These are phyloP conservation scores for Pseudomyrmex gracilis DNA, from an alignment of 1,140 invertebrate genomes.

Conservation along the genomic window DNA sequence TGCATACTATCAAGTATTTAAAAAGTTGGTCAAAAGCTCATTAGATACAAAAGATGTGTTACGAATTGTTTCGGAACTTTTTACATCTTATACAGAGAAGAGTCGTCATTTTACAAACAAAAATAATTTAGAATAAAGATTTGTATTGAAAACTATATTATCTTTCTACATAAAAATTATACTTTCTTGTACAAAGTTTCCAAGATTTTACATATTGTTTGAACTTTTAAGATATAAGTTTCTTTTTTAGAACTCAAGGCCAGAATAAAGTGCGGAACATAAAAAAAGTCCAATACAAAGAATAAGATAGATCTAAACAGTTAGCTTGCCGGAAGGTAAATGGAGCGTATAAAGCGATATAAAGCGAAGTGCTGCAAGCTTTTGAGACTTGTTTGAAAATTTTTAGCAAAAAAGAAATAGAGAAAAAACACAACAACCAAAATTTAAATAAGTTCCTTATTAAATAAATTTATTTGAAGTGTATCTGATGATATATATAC, in stretches of 20 bases:
- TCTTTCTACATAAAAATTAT: too few relatives aligned
- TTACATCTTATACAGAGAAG: too few relatives aligned
- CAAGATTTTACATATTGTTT: too few relatives aligned
- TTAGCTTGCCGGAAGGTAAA: slow-evolving; percentile 1
- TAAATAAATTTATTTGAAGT: slow-evolving; percentile 10
- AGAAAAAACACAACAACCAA: slow-evolving; percentile 35
- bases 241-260: not conserved
- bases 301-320: not conserved
- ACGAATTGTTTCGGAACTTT: not conserved
- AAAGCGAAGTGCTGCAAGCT: slow-evolving; percentile 32
- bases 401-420: slow-evolving; percentile 23
- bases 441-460: not conserved
- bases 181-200: too few relatives aligned
- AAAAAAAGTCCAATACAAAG: not conserved
- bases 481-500: not conserved
- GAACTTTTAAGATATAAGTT: not conserved
- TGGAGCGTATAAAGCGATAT: slow-evolving; percentile 48
- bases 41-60: not conserved
- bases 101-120: too few relatives aligned
- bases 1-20: not conserved
- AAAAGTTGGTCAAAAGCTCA: slow-evolving; percentile 9
- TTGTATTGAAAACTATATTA: too few relatives aligned
- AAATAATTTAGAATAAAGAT: too few relatives aligned
- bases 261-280: too few relatives aligned
- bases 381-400: not conserved